Base-by-base conservation (phyloP, 1,140 invertebrate genomes). In the Nymphalis io region DNA sequence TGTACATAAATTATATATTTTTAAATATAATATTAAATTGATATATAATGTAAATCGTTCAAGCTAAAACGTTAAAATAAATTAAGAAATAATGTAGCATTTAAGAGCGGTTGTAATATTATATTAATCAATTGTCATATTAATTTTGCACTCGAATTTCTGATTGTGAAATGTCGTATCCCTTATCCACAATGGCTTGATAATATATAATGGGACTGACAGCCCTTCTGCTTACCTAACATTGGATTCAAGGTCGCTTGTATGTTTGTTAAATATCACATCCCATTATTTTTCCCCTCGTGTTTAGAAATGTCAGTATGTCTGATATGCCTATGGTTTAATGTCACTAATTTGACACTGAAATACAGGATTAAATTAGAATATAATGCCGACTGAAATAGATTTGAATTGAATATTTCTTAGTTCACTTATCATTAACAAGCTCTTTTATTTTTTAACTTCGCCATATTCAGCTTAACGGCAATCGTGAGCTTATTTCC, bases 241-340 rank as follows among this genome's bases (percentile, higher is more conserved):
- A 80, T 81, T 81, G 85, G 66, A 80, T 73, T 72, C 84, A 88
- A 89, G 87, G 87, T 85, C 83, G 84, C 71, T 79, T 80, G 81
- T 86, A 88, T 79, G 83, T 83, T 88, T 82, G 84, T 79, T 80
- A 81, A 91, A 90, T 87, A 88, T 88, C 87, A 87, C 67, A 83
- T 85, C 82, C 85, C 87, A 87, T 90, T 88, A 88, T 88, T 90
- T 88, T 83, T 83, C 84, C 85, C 88, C 80, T 81, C 80, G 75
- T 85, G 81, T 88, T 90, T 88, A 84, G 87, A 90, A 91, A 91
- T 87, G 89, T 90, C 89, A 90, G 78, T 85, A 81, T 70, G 79
- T 69, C 74, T 86, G 85, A 88, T 85, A 83, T 78, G 80, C 83
- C 83, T 89, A 89, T 88, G 82, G 84, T 84, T 84, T 87, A 88